Conservation (phyloP, 2,797 vertebrate genomes). For the Syngnathus acus region DNA sequence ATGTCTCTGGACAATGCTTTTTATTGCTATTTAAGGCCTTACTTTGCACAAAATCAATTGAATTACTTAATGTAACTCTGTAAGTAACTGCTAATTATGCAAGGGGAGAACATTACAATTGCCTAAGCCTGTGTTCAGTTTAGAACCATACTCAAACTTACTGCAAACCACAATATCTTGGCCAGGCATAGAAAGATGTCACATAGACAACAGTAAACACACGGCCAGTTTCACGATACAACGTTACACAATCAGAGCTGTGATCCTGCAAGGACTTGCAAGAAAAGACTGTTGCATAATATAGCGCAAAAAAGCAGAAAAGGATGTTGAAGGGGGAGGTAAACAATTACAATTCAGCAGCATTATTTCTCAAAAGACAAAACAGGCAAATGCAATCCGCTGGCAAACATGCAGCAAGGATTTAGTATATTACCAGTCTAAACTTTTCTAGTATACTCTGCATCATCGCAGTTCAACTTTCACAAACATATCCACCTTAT, state of each 20-base stretch:
- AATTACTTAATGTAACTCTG: too few relatives aligned
- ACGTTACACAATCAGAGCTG: constrained; percentile 48
- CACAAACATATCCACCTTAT: too few relatives aligned
- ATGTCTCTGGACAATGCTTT: too few relatives aligned
- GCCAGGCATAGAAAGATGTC: background rate
- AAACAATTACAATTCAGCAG: constrained; percentile 28
- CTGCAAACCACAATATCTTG: background rate
- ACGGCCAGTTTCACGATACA: constrained; percentile 27
- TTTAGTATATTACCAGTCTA: too few relatives aligned
- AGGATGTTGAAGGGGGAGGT: background rate
- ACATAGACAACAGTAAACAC: constrained; percentile 17
- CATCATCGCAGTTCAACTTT: too few relatives aligned
- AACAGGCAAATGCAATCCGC: background rate
- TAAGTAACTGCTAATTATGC: background rate
- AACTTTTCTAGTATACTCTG: too few relatives aligned
- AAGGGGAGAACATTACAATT: background rate
- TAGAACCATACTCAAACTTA: background rate
- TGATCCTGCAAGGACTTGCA: constrained; percentile 52
- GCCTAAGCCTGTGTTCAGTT: background rate
- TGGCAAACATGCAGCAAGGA: too few relatives aligned
- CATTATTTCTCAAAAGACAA: constrained; percentile 5
- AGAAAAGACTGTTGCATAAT: constrained; percentile 50
- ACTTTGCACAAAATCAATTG: too few relatives aligned
- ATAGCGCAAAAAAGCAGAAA: constrained; percentile 15
- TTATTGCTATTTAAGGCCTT: too few relatives aligned